Evolutionary conservation across 2,113 vertebrate genomes (phyloP).

Genomic region (Eurystomus gularis): DNA sequence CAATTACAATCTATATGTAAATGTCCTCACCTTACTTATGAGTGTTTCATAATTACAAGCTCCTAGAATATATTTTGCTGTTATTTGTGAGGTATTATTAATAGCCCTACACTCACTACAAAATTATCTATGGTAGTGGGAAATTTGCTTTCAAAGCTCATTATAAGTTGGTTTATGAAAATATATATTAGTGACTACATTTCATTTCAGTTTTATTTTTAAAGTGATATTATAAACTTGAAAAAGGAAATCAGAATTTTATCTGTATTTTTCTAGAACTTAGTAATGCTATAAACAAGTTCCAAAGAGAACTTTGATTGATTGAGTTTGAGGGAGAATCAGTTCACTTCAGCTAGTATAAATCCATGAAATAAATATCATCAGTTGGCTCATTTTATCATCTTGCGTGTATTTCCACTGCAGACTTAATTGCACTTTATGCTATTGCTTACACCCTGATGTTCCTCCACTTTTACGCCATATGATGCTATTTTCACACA

Average conservation of each 20-base stretch:
- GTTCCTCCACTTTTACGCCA: background rate
- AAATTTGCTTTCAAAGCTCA: slow-evolving; percentile 4
- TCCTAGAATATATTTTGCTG: background rate
- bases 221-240: background rate
- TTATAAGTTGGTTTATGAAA: background rate
- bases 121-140: background rate
- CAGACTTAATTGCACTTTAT: background rate
- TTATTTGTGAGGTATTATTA: slow-evolving; percentile 1
- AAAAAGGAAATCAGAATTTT: background rate
- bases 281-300: background rate
- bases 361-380: background rate
- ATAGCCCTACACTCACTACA: background rate
- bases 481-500: background rate
- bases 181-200: background rate
- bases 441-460: background rate
- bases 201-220: slow-evolving; percentile 18
- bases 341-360: background rate
- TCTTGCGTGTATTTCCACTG: background rate
- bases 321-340: background rate
- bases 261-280: background rate
- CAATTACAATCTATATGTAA: background rate
- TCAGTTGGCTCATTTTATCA: background rate
- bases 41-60: background rate
- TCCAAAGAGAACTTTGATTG: background rate
- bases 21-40: background rate